Evolutionary conservation across 2,113 vertebrate species (phyloP).

Genomic region (Colaptes auratus): DNA sequence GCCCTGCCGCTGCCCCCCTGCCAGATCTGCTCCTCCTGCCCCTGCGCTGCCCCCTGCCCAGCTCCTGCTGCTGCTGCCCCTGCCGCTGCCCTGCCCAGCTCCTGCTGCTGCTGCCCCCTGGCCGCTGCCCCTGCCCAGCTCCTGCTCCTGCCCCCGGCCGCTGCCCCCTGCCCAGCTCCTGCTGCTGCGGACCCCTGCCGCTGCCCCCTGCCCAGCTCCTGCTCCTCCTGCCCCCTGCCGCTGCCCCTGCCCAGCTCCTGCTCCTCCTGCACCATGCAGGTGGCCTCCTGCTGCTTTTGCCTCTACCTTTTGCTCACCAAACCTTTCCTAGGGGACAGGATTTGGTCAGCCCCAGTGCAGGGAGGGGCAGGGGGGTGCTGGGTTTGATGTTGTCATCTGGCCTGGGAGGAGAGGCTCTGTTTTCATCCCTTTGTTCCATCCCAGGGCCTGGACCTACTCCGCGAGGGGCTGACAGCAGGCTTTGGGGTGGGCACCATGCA

Average conservation of each 20-base stretch:
- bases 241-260: not conserved
- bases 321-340: not conserved
- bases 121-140: not conserved
- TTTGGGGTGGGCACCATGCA: not conserved
- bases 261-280: not conserved
- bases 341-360: not conserved
- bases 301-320: not conserved
- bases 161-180: not conserved
- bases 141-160: fast-evolving
- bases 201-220: fast-evolving
- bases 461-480: fast-evolving
- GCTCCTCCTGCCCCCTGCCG: fast-evolving
- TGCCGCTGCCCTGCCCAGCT: not conserved
- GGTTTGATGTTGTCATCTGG: too few species aligned
- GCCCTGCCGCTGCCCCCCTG: too few species aligned
- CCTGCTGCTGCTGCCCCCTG: fast-evolving
- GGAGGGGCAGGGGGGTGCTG: not conserved
- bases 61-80: not conserved
- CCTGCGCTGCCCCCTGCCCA: not conserved
- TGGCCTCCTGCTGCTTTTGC: not conserved
- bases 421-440: not conserved
- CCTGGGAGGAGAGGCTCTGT: too few species aligned
- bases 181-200: not conserved
- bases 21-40: too few species aligned
- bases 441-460: fast-evolving